Base-by-base conservation (phyloP, 2,113 vertebrate genomes). In the Spea multiplicata region DNA sequence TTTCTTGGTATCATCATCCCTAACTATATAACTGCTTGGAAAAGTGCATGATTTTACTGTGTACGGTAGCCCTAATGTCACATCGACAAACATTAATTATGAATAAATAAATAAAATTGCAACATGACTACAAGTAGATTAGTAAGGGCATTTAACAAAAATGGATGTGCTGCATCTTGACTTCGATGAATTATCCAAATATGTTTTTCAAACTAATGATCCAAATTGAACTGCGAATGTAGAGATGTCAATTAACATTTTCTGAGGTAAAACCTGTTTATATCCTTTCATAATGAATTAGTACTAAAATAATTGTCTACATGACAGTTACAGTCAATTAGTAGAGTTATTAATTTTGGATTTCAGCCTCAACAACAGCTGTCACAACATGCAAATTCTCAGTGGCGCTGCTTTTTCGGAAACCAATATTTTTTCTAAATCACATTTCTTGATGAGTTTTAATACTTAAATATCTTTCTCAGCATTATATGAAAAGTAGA, bases 301-400 rank as follows among this genome's bases (percentile, higher is more conserved):
- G 49, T 50, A 76, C 74, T 76, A 67, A 68, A 57, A 76, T 68
- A 67, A 57, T 68, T 68, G 17, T 59, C 65, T 66, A 67, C 65
- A 53, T 76, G 74, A 76, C 74, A 76, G 65, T 67, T 57, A 76
- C 74, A 76, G 50, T 68, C 65, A 76, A 76, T 76, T 76, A 76
- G 44, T 53, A 30, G 55, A 76, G 74, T 68, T 76, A 76, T 68
- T 76, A 76, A 76, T 76, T 76, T 68, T 53, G 66, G 74, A 76
- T 67, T 8, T 76, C 48, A 76, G 53, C 53, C 44, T 52, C 46
- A 76, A 67, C 62, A 65, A 68, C 45, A 57, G 30, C 74, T 75
- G 74, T 66, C 74, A 75, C 50, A 45, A 44, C 49, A 75, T 2
- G 48, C 64, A 45, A 14, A 45, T 66, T 66, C 65, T 75, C 30